phyloP scores from a whole-genome alignment of 2,113 vertebrate species.

The Hiodon tergisus region DNA sequence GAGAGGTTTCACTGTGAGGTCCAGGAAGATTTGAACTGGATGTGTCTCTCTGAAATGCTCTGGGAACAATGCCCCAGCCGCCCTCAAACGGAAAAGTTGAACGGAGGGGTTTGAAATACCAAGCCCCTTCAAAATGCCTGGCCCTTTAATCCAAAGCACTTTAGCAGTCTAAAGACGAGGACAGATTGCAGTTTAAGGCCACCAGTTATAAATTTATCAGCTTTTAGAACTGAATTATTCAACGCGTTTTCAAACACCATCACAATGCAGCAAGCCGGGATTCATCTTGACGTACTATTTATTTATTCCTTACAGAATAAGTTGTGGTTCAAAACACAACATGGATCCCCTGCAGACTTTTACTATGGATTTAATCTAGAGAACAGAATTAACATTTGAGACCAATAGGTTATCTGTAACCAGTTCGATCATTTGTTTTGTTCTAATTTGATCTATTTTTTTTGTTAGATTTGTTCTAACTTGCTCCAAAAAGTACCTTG shows the following conservation, averaged over 20 bases:
- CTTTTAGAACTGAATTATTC: neutral
- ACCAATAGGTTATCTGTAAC: too few species aligned
- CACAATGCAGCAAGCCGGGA: neutral
- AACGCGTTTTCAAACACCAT: neutral
- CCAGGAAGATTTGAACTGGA: conserved; percentile 33
- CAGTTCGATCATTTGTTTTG: conserved; percentile 3
- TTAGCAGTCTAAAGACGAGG: neutral
- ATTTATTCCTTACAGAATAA: too few species aligned
- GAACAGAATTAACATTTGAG: neutral
- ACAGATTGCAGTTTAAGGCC: neutral
- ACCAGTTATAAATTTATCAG: neutral
- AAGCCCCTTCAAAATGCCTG: neutral
- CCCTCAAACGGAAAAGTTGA: conserved; percentile 27
- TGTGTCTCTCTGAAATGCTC: conserved; percentile 17
- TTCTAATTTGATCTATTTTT: conserved; percentile 10
- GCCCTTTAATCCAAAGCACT: neutral
- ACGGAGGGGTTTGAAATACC: conserved; percentile 15
- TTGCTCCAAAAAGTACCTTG: conserved; percentile 12
- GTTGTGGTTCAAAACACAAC: too few species aligned
- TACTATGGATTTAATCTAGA: too few species aligned
- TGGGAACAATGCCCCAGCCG: conserved; percentile 10
- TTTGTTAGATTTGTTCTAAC: too few species aligned
- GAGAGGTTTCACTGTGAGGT: conserved; percentile 27
- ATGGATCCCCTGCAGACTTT: too few species aligned
- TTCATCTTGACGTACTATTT: neutral